Percentiles rank a stretch among this genome's conserved stretches.
Conservation (phyloP, 2,113 vertebrate genomes). For the Opisthocomus hoazin region DNA sequence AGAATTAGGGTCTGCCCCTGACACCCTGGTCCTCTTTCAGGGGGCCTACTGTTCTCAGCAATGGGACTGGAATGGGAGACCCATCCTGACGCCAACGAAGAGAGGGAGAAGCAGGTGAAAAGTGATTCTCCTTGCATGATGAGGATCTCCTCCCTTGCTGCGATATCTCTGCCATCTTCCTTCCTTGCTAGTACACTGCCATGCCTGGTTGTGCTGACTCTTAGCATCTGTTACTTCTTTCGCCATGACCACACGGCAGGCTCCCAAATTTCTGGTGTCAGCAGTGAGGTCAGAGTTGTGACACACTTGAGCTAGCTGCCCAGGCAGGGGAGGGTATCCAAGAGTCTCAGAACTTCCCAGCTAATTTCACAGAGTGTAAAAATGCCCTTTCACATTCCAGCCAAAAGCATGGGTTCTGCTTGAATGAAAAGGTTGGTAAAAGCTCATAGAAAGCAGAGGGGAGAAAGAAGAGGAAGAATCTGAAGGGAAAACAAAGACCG, state of each 20-base stretch:
- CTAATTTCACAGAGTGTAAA: background rate
- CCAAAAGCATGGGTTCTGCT: background rate
- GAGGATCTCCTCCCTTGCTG: background rate
- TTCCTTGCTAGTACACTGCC: background rate
- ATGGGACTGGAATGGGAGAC: background rate
- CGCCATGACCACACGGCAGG: background rate
- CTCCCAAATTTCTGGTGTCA: background rate
- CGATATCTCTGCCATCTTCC: background rate
- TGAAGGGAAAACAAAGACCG: background rate
- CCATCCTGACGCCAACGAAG: background rate
- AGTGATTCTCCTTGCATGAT: background rate
- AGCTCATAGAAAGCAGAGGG: background rate
- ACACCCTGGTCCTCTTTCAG: background rate
- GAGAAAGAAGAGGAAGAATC: background rate
- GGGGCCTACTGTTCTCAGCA: background rate
- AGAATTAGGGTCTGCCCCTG: background rate
- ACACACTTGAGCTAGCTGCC: background rate
- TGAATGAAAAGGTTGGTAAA: background rate
- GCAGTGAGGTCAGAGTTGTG: background rate
- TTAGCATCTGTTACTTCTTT: background rate
- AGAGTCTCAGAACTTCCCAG: background rate
- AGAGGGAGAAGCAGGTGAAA: background rate
- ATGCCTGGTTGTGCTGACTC: background rate
- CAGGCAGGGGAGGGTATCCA: background rate
- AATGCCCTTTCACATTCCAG: background rate